Base-by-base conservation (phyloP, 2,797 vertebrate genomes). In the Streptopelia turtur region DNA sequence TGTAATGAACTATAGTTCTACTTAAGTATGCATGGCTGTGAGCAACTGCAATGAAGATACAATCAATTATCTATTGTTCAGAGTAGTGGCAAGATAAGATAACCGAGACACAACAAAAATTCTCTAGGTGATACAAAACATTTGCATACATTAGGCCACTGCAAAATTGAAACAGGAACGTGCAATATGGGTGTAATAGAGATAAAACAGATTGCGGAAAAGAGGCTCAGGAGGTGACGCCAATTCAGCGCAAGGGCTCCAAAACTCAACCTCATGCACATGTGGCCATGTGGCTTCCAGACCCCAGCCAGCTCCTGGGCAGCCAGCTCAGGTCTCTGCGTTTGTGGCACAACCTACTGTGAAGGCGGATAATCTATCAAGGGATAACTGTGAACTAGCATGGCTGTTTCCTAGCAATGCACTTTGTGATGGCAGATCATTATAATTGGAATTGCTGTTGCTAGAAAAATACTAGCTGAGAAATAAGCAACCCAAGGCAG, bases 351-450 rank as follows among this genome's bases (percentile, higher is more conserved):
- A 80, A n/a, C 22, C 28, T 49, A 33, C 18, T 2, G 13, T 63
- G 23, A 68, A 78, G 33, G 0, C 2, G 11, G 17, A 56, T 28
- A 30, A 81, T 22, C 35, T 24, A 20, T 41, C 23, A 59, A 1
- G 2, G 8, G 50, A 10, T 59, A 90, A 60, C 33, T 1, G 0
- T 6, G 45, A 35, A n/a, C 28, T 28, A 21, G 30, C 2, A 30
- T 24, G 31, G 57, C 14, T 83, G 39, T 41, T 74, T 89, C 45
- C 33, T 20, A 52, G 49, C 15, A 59, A 52, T 27, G 33, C 13
- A 43, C 23, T 74, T 50, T 5, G 30, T 33, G 63, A 79, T 50
- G 41, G 22, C 10, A 50, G 10, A 56, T 22, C 20, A 55, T 11
- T 25, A 14, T 16, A 66, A 69, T 5, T 25, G 35, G 37, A 65